Percentiles rank a stretch among this genome's conserved stretches.
phyloP scores from a whole-genome alignment of 2,113 vertebrate genomes.

The Phylloscopus trochiloides region DNA sequence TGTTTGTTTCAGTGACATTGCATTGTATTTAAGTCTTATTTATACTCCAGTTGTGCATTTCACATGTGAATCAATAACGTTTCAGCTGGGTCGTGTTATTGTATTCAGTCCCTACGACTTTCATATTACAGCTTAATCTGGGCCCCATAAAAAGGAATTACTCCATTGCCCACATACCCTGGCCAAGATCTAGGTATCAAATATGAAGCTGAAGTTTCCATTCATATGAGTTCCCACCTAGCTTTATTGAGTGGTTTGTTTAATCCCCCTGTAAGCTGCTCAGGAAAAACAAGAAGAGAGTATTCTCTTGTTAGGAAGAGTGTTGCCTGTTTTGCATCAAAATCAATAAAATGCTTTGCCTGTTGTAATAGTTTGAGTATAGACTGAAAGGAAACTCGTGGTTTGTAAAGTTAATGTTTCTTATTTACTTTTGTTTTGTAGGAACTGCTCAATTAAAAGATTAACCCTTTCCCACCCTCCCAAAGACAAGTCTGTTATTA shows the following conservation, averaged over 20 bases:
- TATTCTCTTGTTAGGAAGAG: not conserved
- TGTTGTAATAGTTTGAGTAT: not conserved
- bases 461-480: not conserved
- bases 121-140: not conserved
- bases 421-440: not conserved
- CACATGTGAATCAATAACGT: not conserved
- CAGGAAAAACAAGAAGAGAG: not conserved
- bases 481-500: not conserved
- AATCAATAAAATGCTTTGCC: not conserved
- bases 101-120: not conserved
- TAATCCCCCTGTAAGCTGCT: not conserved
- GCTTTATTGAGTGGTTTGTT: not conserved
- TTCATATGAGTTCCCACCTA: not conserved
- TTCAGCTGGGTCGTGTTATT: not conserved
- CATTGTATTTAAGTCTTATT: not conserved
- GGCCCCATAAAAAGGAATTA: not conserved
- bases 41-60: not conserved
- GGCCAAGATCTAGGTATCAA: not conserved
- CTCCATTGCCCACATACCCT: not conserved
- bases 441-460: not conserved
- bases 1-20: not conserved
- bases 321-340: not conserved
- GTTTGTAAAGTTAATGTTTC: not conserved
- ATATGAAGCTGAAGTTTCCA: not conserved
- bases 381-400: not conserved